phyloP scores from a whole-genome alignment of 2,113 vertebrate species.

The Holacanthus passer region DNA sequence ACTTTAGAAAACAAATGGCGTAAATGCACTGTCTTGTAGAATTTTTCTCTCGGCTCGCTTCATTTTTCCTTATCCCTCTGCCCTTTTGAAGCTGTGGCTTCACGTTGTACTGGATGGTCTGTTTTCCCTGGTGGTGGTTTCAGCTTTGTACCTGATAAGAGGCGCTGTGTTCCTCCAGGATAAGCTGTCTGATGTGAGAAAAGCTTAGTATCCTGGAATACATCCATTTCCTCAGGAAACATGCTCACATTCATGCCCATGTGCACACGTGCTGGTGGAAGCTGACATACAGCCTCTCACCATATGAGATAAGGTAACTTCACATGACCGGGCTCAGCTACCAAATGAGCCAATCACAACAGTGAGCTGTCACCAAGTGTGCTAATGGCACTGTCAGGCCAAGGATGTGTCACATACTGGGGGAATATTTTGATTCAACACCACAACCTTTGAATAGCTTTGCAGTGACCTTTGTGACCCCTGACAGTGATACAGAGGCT shows the following conservation, averaged over 20 bases:
- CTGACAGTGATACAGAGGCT: too few relatives aligned
- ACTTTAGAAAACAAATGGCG: constrained; percentile 14
- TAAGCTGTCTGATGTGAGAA: constrained; percentile 69
- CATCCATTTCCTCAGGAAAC: constrained; percentile 59
- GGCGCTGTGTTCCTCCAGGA: constrained; percentile 63
- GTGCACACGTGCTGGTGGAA: constrained; percentile 22
- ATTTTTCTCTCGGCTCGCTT: constrained; percentile 35
- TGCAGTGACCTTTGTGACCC: constrained; percentile 19
- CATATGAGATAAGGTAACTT: constrained; percentile 10
- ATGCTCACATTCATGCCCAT: constrained; percentile 30
- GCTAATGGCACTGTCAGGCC: constrained; percentile 35
- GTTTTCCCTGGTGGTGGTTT: constrained; percentile 70
- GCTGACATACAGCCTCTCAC: constrained; percentile 18
- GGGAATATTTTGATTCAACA: constrained; percentile 17
- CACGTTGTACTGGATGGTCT: constrained; percentile 53
- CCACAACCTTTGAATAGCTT: constrained; percentile 12
- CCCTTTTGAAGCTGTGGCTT: constrained; percentile 65
- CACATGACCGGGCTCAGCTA: constrained; percentile 25
- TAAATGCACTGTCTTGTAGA: constrained; percentile 28
- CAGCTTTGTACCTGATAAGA: constrained; percentile 72
- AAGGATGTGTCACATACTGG: neutral
- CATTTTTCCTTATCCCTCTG: constrained; percentile 62
- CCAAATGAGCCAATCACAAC: constrained; percentile 37
- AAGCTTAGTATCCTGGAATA: constrained; percentile 58
- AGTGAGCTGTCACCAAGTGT: constrained; percentile 26